Evolutionary conservation across 2,888 invertebrate species (phyloP), one percentile per base, ranked within the genome.

Genomic region (Lucinisca nassula): DNA sequence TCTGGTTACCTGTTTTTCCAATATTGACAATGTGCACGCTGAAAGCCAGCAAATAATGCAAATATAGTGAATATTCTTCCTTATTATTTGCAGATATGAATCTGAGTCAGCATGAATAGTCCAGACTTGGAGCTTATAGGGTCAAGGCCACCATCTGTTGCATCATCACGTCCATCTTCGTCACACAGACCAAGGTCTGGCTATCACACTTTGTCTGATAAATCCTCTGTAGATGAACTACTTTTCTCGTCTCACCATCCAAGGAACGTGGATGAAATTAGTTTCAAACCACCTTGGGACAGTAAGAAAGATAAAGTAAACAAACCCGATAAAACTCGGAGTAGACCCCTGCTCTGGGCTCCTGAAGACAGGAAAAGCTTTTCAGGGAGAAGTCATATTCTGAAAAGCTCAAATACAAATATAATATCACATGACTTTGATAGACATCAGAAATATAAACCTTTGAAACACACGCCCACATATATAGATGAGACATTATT

Each of bases 401-500:
- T 85, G n/a, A 77, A 74, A 67, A 77, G 51, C 32, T 78, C 81
- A 30, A 88, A 84, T 72, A 86, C 72, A 21, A 75, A 61, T 38
- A 21, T 45, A 32, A 8, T 45, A 27, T 40, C 27, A 30, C 67
- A 77, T 77, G 89, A 89, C 37, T 51, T 55, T 1, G 87, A 89
- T 14, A 87, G 81, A 75, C 58, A 88, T 51, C 87, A 89, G 40
- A 92, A 92, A 58, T 93, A 92, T 72, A 87, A 91, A 45, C 93
- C 87, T 6, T 75, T 91, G 35, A 94, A 92, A 80, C 92, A 95
- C 84, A 94, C 90, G 14, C 93, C 93, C 0, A 91, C 94, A 0
- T 95, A 93, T 85, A 92, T 94, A 78, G 95, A 95, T 82, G 95
- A 95, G 75, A 88, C 90, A 12, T 85, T 95, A 27, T 95, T 95